Evolutionary conservation across 92 coral and sea anemone genomes (phyloP).

Genomic region (Virgularia gustaviana): DNA sequence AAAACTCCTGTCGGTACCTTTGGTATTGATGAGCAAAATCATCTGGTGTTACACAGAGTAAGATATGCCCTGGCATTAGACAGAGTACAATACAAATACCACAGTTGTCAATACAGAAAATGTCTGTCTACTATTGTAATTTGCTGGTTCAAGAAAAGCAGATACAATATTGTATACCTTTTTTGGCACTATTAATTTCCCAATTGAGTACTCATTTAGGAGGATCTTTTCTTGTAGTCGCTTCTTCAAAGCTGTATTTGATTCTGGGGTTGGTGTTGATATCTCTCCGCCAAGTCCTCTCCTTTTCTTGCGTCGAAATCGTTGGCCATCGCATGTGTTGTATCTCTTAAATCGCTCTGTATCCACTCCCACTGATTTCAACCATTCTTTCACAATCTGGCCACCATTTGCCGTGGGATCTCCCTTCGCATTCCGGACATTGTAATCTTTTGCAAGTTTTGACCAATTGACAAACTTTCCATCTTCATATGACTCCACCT

Average conservation of each 20-base stretch:
- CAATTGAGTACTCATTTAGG: slow-evolving; percentile 20
- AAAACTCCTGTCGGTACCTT: no score
- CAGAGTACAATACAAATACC: no score
- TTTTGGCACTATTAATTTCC: slow-evolving; percentile 23
- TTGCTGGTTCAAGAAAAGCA: no score
- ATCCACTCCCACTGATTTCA: no score
- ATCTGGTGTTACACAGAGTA: no score
- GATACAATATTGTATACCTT: no score
- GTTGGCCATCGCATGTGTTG: not conserved
- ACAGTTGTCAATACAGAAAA: no score
- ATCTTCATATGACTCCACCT: slow-evolving; percentile 36
- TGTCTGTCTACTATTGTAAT: no score
- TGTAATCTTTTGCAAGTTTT: slow-evolving; percentile 34
- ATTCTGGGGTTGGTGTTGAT: slow-evolving; percentile 23
- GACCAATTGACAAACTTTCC: slow-evolving; percentile 34
- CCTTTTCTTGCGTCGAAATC: slow-evolving; percentile 15
- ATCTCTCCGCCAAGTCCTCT: slow-evolving; percentile 32
- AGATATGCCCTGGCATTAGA: no score
- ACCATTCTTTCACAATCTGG: no score
- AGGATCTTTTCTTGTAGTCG: not conserved
- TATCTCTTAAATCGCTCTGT: slow-evolving; percentile 24
- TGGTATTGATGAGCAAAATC: no score
- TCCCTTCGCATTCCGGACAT: slow-evolving; percentile 13
- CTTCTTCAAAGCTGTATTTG: slow-evolving; percentile 20
- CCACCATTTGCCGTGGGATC: slow-evolving; percentile 11